phyloP scores from a whole-genome alignment of 2,113 vertebrate genomes.

The Penelope pileata region DNA sequence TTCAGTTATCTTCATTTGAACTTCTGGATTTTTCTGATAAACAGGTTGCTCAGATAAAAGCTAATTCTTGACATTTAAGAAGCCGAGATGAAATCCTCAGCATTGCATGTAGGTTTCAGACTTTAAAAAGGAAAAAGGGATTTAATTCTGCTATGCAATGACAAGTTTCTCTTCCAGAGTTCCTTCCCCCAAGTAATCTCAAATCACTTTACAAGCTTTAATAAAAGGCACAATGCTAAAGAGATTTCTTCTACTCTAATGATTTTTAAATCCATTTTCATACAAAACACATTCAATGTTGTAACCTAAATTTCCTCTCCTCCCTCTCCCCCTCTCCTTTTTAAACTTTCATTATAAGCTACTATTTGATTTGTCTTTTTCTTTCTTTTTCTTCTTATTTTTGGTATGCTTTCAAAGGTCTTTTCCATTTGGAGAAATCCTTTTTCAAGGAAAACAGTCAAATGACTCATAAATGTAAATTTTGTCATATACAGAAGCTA shows the following conservation, averaged over 20 bases:
- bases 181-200: background rate
- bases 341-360: background rate
- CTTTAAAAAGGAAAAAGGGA: background rate
- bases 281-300: background rate
- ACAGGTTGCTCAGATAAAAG: slow-evolving; percentile 21
- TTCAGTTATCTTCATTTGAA: slow-evolving; percentile 20
- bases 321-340: background rate
- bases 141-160: background rate
- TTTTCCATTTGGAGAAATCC: background rate
- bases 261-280: slow-evolving; percentile 12
- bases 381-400: background rate
- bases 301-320: background rate
- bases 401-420: background rate
- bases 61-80: background rate
- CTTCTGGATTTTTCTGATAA: slow-evolving; percentile 8
- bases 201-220: slow-evolving; percentile 30
- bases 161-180: background rate
- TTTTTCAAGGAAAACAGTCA: background rate
- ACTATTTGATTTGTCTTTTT: background rate
- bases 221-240: slow-evolving; percentile 12
- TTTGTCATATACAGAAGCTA: background rate
- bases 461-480: background rate
- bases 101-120: background rate
- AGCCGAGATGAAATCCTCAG: background rate
- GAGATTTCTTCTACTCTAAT: background rate